A percentile compares a stretch with the other conserved stretches of the same genome.
Evolutionary conservation across 2,113 vertebrate genomes (phyloP).

Genomic region (Cacatua alba): DNA sequence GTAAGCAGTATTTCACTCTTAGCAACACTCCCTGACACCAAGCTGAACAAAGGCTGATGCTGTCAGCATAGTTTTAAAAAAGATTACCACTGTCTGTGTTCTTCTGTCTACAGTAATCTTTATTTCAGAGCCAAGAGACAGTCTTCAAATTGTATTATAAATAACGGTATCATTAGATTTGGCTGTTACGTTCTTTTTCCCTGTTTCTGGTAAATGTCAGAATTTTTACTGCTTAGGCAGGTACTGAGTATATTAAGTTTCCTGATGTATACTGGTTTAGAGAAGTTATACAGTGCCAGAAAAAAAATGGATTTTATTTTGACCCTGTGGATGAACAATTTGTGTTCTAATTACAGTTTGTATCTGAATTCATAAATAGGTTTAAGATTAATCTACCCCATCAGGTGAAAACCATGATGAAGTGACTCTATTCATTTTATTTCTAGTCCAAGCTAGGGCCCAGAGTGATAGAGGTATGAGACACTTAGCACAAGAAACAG

Average conservation of each 20-base stretch:
- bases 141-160: not conserved
- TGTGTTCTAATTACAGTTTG: not conserved
- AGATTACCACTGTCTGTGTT: not conserved
- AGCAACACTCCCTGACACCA: not conserved
- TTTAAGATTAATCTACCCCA: not conserved
- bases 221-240: not conserved
- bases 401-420: not conserved
- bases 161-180: not conserved
- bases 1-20: not conserved
- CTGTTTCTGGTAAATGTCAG: not conserved
- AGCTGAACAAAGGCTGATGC: not conserved
- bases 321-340: not conserved
- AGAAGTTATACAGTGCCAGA: not conserved
- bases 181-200: not conserved
- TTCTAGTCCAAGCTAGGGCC: not conserved
- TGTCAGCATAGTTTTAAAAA: not conserved
- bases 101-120: not conserved
- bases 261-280: not conserved
- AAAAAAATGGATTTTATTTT: not conserved
- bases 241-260: not conserved
- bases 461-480: not conserved
- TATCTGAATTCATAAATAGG: not conserved
- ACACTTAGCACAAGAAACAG: not conserved
- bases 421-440: not conserved
- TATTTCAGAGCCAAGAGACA: not conserved